Evolutionary conservation across 2,113 vertebrate genomes (phyloP), one percentile per base, ranked within the genome.

Genomic region (Psophia crepitans): DNA sequence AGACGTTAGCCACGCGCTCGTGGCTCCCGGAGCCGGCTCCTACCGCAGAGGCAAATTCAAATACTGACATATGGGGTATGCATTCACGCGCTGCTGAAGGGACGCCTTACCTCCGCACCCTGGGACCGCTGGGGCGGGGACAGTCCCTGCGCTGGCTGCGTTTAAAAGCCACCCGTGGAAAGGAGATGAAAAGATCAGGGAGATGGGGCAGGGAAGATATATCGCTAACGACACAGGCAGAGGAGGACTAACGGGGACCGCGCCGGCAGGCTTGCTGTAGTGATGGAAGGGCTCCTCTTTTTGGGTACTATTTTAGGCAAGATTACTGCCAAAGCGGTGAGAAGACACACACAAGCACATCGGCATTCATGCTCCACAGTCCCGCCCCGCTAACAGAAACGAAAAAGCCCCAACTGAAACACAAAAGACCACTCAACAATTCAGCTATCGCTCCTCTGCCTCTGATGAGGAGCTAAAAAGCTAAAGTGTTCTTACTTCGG

Each of bases 401-500:
- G 20, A 49, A 95, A 48, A 92, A 75, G 56, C 64, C n/a, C 66
- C 1, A 57, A 77, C 23, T 16, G 73, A 89, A 91, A 87, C 41
- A 44, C 28, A 76, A 76, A 74, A 76, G 14, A 32, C 8, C 83
- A 56, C 86, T 84, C 86, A 73, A 44, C 79, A 68, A 6, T 30
- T 51, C 82, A 81, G 74, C 68, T 26, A 14, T 27, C n/a, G 84
- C 87, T 87, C 65, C 90, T 73, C 65, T 41, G 83, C 48, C 41
- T 5, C 64, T 39, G 26, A 32, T 1, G 44, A 89, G 87, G 35
- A 48, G 70, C 90, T 80, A 39, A 74, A 94, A 95, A 70, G 54
- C 60, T 60, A 66, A 56, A 96, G 41, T 22, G 63, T 77, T 96
- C 97, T 98, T 97, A 99, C 99, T 99, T 98, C 99, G 98, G 91